Evolutionary conservation across 2,113 vertebrate genomes (phyloP), one percentile per base, ranked within the genome.

Genomic region (Coreoperca whiteheadi): DNA sequence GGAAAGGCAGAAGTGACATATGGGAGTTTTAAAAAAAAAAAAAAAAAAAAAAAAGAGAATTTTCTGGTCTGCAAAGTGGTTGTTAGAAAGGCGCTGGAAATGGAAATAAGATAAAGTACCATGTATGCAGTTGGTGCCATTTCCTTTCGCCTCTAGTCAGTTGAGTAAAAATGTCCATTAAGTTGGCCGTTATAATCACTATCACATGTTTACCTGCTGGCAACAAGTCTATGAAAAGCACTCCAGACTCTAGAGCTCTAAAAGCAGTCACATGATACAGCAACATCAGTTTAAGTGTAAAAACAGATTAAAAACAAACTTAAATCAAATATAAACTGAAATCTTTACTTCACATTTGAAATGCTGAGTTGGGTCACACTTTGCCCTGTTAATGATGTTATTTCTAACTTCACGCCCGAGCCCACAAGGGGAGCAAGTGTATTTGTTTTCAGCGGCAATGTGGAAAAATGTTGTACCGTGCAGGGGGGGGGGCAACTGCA

Each of bases 151-250:
- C 70, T 82, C 28, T 8, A 57, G 46, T 74, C 18, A 79, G 66
- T 57, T 32, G 56, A 80, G 83, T 51, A 53, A 80, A 78, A 86
- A 53, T 11, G 61, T 81, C 68, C 53, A 86, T 87, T 85, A 88
- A 77, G 59, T 46, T 76, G 48, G 59, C 54, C 34, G 39, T 73
- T 76, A 43, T 90, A 91, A 93, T 94, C 77, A 87, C 88, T 80
- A 48, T 79, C 91, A 89, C 77, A 82, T 93, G 92, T 91, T 79
- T 81, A 89, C 84, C 79, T 91, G 88, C 77, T 79, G 80, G 41
- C 63, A 81, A 61, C 32, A 57, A 50, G 67, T 74, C 73, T 53
- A 25, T 66, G 32, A 28, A 63, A 37, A 53, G 2, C 53, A 57
- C 66, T 79, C 10, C 9, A 21, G 73, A 41, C 71, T 87, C 82